Evolutionary conservation across 1,140 invertebrate species (phyloP).

Genomic region (Ceratina calcarata): DNA sequence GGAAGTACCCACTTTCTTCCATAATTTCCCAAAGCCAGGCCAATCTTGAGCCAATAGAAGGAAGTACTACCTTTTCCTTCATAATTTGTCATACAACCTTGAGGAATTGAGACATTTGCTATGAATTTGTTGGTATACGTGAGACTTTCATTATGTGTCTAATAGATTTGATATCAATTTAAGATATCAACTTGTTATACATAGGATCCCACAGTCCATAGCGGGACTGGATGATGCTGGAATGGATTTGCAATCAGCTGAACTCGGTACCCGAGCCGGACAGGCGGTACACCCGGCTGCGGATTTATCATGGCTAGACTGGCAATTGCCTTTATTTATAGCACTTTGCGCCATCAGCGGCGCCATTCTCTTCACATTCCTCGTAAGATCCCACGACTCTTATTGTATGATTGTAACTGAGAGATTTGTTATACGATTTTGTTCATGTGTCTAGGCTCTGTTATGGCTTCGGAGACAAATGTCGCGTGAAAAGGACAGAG

Average conservation of each 20-base stretch:
- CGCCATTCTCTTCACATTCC: conserved; percentile 78
- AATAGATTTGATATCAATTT: conserved; percentile 1
- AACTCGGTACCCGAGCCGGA: conserved; percentile 72
- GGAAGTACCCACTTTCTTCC: no score
- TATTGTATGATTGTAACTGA: no score
- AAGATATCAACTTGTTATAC: conserved; percentile 21
- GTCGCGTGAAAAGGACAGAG: conserved; percentile 79
- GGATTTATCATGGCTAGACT: conserved; percentile 77
- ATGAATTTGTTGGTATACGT: no score
- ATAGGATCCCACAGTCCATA: conserved; percentile 78
- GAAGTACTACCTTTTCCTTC: no score
- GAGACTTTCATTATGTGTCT: no score
- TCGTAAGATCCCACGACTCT: conserved; percentile 69
- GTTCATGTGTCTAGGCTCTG: no score
- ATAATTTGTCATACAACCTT: no score
- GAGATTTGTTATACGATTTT: no score
- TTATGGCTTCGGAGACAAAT: conserved; percentile 81
- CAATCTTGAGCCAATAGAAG: no score
- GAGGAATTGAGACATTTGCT: no score
- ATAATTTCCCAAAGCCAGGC: no score
- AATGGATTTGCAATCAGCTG: conserved; percentile 78
- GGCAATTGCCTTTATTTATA: conserved; percentile 76
- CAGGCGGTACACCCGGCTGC: conserved; percentile 74
- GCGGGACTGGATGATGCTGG: conserved; percentile 80
- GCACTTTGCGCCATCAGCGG: conserved; percentile 77